Evolutionary conservation across 2,113 vertebrate species (phyloP).

Genomic region (Anas platyrhynchos): DNA sequence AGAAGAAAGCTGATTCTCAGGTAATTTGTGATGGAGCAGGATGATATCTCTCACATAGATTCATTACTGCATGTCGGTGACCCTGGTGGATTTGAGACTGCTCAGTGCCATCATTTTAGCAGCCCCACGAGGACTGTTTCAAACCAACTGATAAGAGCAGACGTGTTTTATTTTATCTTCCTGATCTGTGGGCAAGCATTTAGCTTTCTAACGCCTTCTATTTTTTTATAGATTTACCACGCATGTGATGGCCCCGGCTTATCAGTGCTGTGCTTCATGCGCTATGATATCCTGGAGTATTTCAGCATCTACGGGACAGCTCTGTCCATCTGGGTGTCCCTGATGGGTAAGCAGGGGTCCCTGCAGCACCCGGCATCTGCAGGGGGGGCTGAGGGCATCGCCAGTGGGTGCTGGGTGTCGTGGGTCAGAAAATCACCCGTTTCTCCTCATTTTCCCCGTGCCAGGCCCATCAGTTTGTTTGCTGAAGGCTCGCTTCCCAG

Average conservation of each 20-base stretch:
- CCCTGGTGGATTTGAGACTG: background rate
- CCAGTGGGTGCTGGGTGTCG: background rate
- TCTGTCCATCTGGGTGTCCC: slow-evolving; percentile 96
- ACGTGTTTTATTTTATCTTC: background rate
- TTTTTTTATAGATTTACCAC: slow-evolving; percentile 75
- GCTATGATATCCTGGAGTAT: slow-evolving; percentile 90
- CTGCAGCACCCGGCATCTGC: accelerated
- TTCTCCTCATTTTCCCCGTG: background rate
- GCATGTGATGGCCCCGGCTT: slow-evolving; percentile 88
- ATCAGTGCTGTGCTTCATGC: slow-evolving; percentile 91
- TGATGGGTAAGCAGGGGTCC: slow-evolving; percentile 82
- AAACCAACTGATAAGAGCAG: background rate
- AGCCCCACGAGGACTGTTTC: background rate
- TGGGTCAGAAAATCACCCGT: background rate
- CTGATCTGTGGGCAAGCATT: background rate
- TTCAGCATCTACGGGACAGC: slow-evolving; percentile 94
- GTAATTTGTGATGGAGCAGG: background rate
- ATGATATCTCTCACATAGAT: background rate
- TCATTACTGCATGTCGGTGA: background rate
- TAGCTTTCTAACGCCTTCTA: background rate
- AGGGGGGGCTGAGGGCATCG: background rate
- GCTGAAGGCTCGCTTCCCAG: background rate
- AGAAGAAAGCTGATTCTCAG: slow-evolving; percentile 13
- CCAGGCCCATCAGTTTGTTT: background rate
- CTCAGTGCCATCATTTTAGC: background rate